Percentiles rank a stretch among this genome's conserved stretches.
Conservation (phyloP, 2,888 invertebrate genomes). For the Zaprionus obscuricornis region DNA sequence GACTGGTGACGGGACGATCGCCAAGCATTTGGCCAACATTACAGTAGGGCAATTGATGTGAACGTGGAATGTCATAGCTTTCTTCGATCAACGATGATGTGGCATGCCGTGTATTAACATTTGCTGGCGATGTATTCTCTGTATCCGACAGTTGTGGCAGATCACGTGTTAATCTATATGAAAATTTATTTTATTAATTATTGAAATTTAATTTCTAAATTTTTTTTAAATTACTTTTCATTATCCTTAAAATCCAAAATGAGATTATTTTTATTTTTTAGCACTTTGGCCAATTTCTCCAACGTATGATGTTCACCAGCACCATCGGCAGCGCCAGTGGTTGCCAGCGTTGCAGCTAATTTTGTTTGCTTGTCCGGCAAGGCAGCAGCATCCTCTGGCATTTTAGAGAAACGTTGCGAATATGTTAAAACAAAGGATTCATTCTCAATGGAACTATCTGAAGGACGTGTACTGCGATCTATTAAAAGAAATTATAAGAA, state of each 20-base stretch:
- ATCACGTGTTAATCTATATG: conserved; percentile 77
- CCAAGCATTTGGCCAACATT: conserved; percentile 80
- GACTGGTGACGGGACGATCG: conserved; percentile 72
- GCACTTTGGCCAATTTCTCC: conserved; percentile 81
- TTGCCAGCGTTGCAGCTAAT: conserved; percentile 72
- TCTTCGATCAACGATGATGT: conserved; percentile 83
- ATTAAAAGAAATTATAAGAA: neutral
- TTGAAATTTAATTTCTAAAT: neutral
- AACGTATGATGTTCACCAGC: conserved; percentile 54
- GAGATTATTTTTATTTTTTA: conserved; percentile 86
- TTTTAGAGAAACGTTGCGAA: conserved; percentile 86
- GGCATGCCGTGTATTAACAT: conserved; percentile 81
- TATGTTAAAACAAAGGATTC: conserved; percentile 85
- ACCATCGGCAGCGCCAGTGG: conserved; percentile 86
- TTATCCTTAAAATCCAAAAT: conserved; percentile 82
- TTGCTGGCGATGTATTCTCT: conserved; percentile 83
- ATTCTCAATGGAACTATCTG: conserved; percentile 85
- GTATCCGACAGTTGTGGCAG: conserved; percentile 83
- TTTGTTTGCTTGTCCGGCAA: conserved; percentile 30
- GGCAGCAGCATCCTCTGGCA: conserved; percentile 77
- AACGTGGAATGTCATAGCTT: conserved; percentile 89
- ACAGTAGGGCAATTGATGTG: conserved; percentile 85
- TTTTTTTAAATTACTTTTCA: conserved; percentile 73
- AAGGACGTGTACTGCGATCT: conserved; percentile 84
- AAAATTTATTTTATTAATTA: neutral